Evolutionary conservation across 1,140 invertebrate genomes (phyloP).

Genomic region (Oryctes rhinoceros): DNA sequence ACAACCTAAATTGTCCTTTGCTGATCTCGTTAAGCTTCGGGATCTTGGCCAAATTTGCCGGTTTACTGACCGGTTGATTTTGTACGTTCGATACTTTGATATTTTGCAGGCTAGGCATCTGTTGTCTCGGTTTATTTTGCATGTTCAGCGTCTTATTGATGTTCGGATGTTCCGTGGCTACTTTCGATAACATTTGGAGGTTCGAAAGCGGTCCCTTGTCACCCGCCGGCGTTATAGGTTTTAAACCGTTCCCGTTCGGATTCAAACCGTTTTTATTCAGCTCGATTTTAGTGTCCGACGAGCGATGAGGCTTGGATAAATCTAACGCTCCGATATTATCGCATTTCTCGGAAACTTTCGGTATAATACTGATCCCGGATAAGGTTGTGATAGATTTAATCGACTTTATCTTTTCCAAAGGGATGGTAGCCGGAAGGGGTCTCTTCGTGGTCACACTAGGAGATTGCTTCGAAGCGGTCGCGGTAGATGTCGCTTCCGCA

Average conservation of each 20-base stretch:
- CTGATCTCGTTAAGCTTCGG: constrained; percentile 58
- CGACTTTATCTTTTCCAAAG: constrained; percentile 56
- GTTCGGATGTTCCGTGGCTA: constrained; percentile 54
- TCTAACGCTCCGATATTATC: constrained; percentile 57
- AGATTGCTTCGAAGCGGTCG: constrained; percentile 43
- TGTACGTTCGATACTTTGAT: constrained; percentile 55
- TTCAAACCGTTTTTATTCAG: constrained; percentile 37
- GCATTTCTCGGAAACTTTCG: constrained; percentile 52
- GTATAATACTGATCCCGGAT: constrained; percentile 57
- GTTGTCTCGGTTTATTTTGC: constrained; percentile 46
- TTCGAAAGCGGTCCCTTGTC: constrained; percentile 54
- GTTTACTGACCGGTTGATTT: constrained; percentile 42
- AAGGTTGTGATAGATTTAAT: constrained; percentile 50
- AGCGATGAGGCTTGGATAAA: constrained; percentile 53
- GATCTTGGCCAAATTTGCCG: constrained; percentile 51
- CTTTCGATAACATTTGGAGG: constrained; percentile 59
- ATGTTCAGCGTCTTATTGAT: constrained; percentile 48
- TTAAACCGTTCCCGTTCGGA: not conserved
- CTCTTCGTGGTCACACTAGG: constrained; percentile 49
- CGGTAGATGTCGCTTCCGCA: not conserved
- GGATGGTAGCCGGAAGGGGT: constrained; percentile 58
- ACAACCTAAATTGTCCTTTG: constrained; percentile 52
- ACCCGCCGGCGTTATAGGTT: not conserved
- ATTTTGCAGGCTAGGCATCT: constrained; percentile 48
- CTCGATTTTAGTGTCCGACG: constrained; percentile 43